Percentiles rank a stretch among this genome's conserved stretches.
Evolutionary conservation across 2,888 invertebrate species (phyloP).

Genomic region (Tipula confusa): DNA sequence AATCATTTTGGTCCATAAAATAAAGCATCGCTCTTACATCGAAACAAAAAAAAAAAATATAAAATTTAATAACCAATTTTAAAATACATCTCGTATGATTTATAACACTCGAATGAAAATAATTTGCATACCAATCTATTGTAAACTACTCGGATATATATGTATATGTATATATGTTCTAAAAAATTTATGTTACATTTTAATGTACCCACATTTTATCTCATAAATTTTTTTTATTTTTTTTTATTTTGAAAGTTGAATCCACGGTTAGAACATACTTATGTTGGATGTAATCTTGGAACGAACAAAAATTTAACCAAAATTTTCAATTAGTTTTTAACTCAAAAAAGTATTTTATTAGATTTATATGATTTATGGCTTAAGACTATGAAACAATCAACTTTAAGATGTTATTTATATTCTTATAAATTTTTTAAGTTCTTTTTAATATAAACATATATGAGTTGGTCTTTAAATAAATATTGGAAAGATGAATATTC

Average conservation of each 20-base stretch:
- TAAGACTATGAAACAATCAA: background rate
- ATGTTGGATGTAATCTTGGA: background rate
- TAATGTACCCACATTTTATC: slow-evolving; percentile 3
- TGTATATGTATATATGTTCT: background rate
- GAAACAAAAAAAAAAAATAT: background rate
- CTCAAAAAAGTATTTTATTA: background rate
- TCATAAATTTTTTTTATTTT: background rate
- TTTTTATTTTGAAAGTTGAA: background rate
- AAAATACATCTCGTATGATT: background rate
- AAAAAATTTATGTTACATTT: background rate
- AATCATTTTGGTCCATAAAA: background rate
- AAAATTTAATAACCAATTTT: background rate
- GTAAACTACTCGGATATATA: background rate
- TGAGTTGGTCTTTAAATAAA: slow-evolving; percentile 25
- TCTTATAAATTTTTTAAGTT: background rate
- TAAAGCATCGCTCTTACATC: background rate
- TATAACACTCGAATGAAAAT: background rate
- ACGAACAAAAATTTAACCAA: background rate
- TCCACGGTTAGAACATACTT: slow-evolving; percentile 12
- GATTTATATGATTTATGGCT: slow-evolving; percentile 12
- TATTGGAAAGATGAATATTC: background rate
- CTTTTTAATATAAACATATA: background rate
- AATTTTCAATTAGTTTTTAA: slow-evolving; percentile 25
- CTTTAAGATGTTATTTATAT: background rate
- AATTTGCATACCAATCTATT: background rate